Percentiles rank a stretch among this genome's conserved stretches.
Conservation (phyloP, 1,140 invertebrate species). For the Mycetomoellerius zeteki region DNA sequence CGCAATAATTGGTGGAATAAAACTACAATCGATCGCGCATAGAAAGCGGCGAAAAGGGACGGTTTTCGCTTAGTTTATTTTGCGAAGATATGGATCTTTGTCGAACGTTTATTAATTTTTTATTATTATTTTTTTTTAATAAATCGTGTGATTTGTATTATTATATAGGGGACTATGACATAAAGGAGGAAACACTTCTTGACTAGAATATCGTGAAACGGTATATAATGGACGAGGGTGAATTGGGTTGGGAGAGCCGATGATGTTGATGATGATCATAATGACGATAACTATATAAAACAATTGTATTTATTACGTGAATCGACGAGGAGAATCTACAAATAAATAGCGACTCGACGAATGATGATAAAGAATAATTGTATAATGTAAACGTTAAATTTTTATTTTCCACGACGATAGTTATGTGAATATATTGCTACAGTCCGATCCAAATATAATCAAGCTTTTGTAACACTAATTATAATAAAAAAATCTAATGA, state of each 20-base stretch:
- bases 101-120: constrained; percentile 49
- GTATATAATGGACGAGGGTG: constrained; percentile 15
- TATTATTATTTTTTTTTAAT: constrained; percentile 34
- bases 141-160: constrained; percentile 50
- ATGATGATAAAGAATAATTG: constrained; percentile 71
- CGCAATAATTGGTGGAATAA: constrained; percentile 65
- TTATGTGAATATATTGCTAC: constrained; percentile 86
- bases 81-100: constrained; percentile 4
- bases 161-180: neutral
- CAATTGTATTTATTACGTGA: constrained; percentile 79
- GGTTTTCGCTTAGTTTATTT: constrained; percentile 44
- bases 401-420: constrained; percentile 85
- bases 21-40: constrained; percentile 23
- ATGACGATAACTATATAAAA: constrained; percentile 55
- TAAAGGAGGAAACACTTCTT: constrained; percentile 5
- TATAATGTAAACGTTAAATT: constrained; percentile 83
- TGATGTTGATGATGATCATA: neutral
- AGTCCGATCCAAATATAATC: constrained; percentile 87
- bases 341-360: constrained; percentile 61
- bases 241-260: constrained; percentile 15
- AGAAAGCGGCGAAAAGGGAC: constrained; percentile 10
- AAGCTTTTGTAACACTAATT: constrained; percentile 86
- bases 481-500: constrained; percentile 82
- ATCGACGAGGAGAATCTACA: constrained; percentile 59
- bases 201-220: constrained; percentile 31